These are phyloP conservation scores for Callyntrura sp. DNA, from an alignment of 2,888 invertebrate genomes.

Conservation along the genomic window DNA sequence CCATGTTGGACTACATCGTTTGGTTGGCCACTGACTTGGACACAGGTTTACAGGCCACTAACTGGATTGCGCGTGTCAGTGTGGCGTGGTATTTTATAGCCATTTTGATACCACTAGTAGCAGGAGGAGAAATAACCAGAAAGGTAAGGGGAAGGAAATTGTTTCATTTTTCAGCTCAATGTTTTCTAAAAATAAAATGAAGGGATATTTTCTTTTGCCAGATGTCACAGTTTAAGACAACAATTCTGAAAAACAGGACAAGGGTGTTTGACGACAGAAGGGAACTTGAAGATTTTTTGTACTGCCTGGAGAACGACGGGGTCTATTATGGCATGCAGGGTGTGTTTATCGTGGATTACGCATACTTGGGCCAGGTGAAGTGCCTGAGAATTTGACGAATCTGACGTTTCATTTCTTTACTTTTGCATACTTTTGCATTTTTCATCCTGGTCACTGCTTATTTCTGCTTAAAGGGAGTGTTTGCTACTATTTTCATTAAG, in stretches of 20 bases:
- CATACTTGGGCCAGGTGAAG: constrained; percentile 58
- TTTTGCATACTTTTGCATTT: too few relatives aligned
- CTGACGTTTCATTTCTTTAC: too few relatives aligned
- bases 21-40: constrained; percentile 62
- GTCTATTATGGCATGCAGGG: constrained; percentile 46
- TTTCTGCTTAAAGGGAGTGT: too few relatives aligned
- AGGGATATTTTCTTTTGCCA: constrained; percentile 4
- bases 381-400: too few relatives aligned
- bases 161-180: too few relatives aligned
- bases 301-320: constrained; percentile 26
- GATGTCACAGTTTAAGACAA: constrained; percentile 47
- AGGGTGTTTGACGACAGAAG: not conserved
- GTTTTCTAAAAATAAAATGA: constrained; percentile 9
- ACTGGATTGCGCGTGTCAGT: constrained; percentile 19
- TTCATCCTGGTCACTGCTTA: too few relatives aligned
- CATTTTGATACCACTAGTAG: not conserved
- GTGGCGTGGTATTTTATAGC: constrained; percentile 44
- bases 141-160: too few relatives aligned
- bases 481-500: too few relatives aligned
- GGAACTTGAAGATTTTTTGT: constrained; percentile 24
- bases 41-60: not conserved
- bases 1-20: constrained; percentile 53
- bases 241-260: not conserved
- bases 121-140: constrained; percentile 38
- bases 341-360: constrained; percentile 35